These are phyloP conservation scores for Trichopoda pennipes DNA, from an alignment of 2,888 invertebrate species.

Conservation along the genomic window DNA sequence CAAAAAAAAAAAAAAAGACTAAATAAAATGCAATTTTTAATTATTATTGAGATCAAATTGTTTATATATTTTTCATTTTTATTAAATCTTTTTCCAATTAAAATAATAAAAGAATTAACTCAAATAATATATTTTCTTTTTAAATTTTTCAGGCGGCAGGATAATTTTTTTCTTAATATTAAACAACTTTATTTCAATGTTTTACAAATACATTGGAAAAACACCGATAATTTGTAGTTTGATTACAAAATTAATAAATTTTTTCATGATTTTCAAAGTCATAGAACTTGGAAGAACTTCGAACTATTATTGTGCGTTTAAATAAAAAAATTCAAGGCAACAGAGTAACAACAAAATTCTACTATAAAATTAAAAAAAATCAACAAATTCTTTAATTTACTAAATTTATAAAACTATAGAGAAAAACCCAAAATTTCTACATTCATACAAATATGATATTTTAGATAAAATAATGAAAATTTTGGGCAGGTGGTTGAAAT, in stretches of 20 bases:
- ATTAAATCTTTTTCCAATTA: slow-evolving; percentile 36
- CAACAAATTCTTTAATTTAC: slow-evolving; percentile 57
- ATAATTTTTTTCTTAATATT: slow-evolving; percentile 14
- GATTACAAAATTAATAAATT: slow-evolving; percentile 48
- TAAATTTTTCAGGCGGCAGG: not conserved
- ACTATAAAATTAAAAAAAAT: slow-evolving; percentile 51
- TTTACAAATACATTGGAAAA: slow-evolving; percentile 4
- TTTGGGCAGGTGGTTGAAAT: slow-evolving; percentile 30
- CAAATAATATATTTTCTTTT: slow-evolving; percentile 25
- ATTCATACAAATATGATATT: not conserved
- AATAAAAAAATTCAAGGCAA: slow-evolving; percentile 62
- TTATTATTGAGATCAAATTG: slow-evolving; percentile 65
- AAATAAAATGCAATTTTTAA: not conserved
- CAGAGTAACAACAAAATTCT: slow-evolving; percentile 60
- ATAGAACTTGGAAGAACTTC: slow-evolving; percentile 64
- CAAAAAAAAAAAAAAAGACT: not conserved
- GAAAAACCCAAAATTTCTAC: slow-evolving; percentile 30
- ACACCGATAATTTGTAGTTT: slow-evolving; percentile 31
- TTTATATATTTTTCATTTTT: slow-evolving; percentile 41
- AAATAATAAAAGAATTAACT: slow-evolving; percentile 37
- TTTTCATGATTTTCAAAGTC: slow-evolving; percentile 60
- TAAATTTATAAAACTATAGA: slow-evolving; percentile 49
- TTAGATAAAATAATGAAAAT: slow-evolving; percentile 14
- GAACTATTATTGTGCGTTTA: slow-evolving; percentile 47
- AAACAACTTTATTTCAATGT: slow-evolving; percentile 10